phyloP scores from a whole-genome alignment of 2,113 vertebrate genomes.

The Empidonax alnorum region DNA sequence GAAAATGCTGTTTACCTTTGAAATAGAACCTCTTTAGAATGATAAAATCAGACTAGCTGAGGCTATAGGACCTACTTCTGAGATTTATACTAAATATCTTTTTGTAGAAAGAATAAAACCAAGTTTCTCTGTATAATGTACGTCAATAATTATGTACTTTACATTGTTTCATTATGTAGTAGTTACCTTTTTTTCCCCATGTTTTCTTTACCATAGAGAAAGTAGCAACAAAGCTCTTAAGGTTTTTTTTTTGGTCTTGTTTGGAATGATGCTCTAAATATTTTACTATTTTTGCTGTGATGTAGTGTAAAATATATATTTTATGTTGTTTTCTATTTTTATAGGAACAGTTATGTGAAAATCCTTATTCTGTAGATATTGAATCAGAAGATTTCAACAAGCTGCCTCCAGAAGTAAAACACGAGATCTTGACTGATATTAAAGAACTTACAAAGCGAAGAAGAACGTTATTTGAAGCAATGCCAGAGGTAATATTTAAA shows the following conservation, averaged over 20 bases:
- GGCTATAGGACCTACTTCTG: background rate
- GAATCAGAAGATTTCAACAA: slow-evolving; percentile 91
- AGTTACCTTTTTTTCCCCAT: background rate
- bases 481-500: slow-evolving; percentile 86
- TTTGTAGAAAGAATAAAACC: background rate
- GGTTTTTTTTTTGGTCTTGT: background rate
- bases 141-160: background rate
- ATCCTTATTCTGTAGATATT: slow-evolving; percentile 89
- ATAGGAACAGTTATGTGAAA: slow-evolving; percentile 82
- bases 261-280: background rate
- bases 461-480: slow-evolving; percentile 88
- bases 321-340: background rate
- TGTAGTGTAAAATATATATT: background rate
- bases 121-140: background rate
- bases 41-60: background rate
- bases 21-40: background rate
- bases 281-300: background rate
- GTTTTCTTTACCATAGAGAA: background rate
- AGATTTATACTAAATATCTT: background rate
- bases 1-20: background rate
- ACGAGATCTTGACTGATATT: slow-evolving; percentile 95
- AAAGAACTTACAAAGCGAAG: slow-evolving; percentile 93
- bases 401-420: slow-evolving; percentile 90
- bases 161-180: background rate
- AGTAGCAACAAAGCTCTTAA: background rate